phyloP scores from a whole-genome alignment of 2,113 vertebrate genomes.

The Eulemur macaco region DNA sequence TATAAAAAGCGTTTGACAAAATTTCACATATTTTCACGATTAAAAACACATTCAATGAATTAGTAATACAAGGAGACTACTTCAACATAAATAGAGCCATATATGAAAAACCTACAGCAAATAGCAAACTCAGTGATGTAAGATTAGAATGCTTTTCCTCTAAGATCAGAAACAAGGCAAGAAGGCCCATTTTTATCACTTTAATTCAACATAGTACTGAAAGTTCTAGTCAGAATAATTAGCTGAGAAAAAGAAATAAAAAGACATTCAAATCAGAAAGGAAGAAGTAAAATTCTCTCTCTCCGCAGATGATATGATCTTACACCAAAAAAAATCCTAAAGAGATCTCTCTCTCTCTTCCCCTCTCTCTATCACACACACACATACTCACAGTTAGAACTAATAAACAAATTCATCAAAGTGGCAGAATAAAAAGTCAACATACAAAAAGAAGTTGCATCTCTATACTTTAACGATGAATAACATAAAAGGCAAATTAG shows the following conservation, averaged over 20 bases:
- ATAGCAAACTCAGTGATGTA: not conserved
- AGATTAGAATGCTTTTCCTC: not conserved
- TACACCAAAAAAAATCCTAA: not conserved
- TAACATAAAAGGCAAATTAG: not conserved
- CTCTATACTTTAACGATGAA: not conserved
- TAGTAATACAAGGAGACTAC: not conserved
- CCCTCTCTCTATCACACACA: not conserved
- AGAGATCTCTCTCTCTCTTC: not conserved
- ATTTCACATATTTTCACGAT: not conserved
- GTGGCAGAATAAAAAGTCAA: not conserved
- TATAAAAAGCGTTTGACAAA: not conserved
- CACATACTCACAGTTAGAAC: not conserved
- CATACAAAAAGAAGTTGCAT: not conserved
- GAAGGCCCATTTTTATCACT: not conserved
- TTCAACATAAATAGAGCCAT: not conserved
- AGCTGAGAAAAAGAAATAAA: not conserved
- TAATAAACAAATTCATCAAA: not conserved
- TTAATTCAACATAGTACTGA: not conserved
- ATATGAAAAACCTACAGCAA: not conserved
- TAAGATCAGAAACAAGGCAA: too few species aligned
- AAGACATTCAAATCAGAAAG: not conserved
- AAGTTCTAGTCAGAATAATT: not conserved
- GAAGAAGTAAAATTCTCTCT: not conserved
- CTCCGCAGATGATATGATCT: not conserved
- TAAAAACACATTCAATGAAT: not conserved